A percentile compares a stretch with the other conserved stretches of the same genome.
Evolutionary conservation across 2,113 vertebrate genomes (phyloP).

Genomic region (Craseonycteris thonglongyai): DNA sequence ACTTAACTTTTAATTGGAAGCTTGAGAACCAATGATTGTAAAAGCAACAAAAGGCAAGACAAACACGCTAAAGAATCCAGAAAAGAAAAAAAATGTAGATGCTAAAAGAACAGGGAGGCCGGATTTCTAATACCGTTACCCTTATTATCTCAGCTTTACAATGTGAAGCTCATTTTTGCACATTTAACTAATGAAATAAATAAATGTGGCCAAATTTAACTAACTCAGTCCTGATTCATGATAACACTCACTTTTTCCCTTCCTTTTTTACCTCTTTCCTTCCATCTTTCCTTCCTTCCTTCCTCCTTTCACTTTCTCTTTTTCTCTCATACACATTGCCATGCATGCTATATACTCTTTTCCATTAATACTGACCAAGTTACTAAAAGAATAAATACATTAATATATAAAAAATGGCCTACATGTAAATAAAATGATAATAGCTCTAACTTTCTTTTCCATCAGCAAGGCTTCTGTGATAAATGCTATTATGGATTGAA

Average conservation of each 20-base stretch:
- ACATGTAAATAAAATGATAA: background rate
- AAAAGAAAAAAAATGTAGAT: background rate
- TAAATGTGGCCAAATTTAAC: background rate
- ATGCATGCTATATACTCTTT: background rate
- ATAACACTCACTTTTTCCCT: background rate
- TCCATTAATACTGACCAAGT: background rate
- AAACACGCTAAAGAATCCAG: background rate
- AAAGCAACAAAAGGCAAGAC: slow-evolving; percentile 38
- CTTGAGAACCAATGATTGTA: slow-evolving; percentile 53
- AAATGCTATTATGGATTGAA: background rate
- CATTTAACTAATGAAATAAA: background rate
- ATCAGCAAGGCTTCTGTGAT: background rate
- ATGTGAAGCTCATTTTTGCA: background rate
- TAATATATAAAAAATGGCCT: background rate
- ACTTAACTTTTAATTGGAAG: slow-evolving; percentile 84
- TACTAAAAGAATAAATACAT: background rate
- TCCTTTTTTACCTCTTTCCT: background rate
- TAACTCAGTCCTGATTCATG: background rate
- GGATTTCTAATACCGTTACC: background rate
- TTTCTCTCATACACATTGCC: background rate
- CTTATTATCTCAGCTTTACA: background rate
- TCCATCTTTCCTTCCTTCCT: too few relatives aligned
- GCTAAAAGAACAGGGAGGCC: background rate
- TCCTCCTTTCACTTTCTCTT: background rate
- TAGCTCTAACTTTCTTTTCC: background rate